These are phyloP conservation scores for Geophilus truncorum DNA, from an alignment of 2,888 invertebrate genomes.

Conservation along the genomic window DNA sequence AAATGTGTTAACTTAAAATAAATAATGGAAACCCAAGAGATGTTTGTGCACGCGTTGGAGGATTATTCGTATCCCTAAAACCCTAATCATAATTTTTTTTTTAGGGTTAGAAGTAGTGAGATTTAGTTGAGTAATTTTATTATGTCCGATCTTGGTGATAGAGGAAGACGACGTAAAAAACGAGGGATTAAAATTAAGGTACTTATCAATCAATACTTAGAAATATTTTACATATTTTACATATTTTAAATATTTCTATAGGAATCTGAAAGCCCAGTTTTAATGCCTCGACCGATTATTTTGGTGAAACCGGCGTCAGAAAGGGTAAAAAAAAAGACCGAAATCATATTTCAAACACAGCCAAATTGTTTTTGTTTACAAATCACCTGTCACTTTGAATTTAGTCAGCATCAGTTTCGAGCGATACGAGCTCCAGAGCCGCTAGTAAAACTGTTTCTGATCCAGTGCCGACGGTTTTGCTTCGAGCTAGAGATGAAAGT, in stretches of 20 bases:
- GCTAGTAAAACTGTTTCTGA: background rate
- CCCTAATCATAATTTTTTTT: too few relatives aligned
- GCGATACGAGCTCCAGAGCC: background rate
- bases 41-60: too few relatives aligned
- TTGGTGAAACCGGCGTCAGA: background rate
- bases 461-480: background rate
- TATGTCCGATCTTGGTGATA: constrained; percentile 5
- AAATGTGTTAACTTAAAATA: too few relatives aligned
- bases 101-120: too few relatives aligned
- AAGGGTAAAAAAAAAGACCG: too few relatives aligned
- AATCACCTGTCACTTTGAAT: background rate
- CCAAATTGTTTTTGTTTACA: background rate
- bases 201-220: background rate
- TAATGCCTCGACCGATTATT: constrained; percentile 13
- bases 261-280: constrained; percentile 7
- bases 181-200: constrained; percentile 25
- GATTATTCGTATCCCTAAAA: too few relatives aligned
- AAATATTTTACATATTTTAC: background rate
- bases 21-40: too few relatives aligned
- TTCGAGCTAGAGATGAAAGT: constrained; percentile 20
- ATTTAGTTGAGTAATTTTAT: too few relatives aligned
- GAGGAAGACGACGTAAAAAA: background rate
- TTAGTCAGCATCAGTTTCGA: background rate
- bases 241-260: background rate
- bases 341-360: too few relatives aligned